Conservation (phyloP, 2,113 vertebrate genomes). For the Lethenteron camtschaticum region DNA sequence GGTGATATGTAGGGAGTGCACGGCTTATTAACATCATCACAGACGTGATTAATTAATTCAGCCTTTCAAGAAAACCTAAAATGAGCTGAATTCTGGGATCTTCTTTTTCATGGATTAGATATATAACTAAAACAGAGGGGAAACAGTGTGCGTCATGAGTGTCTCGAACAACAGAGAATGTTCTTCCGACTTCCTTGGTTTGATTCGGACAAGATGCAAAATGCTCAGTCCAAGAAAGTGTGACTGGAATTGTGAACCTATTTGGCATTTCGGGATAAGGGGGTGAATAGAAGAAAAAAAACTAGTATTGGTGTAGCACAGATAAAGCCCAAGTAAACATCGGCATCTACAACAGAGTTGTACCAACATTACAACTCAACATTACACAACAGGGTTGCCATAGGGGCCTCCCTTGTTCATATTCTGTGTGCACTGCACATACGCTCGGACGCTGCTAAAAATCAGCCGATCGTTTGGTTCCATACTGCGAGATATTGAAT, state of each 20-base stretch:
- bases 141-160: not conserved
- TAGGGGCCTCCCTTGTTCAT: constrained; percentile 9
- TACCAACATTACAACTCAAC: constrained; percentile 5
- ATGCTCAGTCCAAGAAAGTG: not conserved
- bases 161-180: not conserved
- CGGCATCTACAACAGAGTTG: not conserved
- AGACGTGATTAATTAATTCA: not conserved
- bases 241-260: not conserved
- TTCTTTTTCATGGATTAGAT: constrained; percentile 1
- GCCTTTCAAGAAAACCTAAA: not conserved
- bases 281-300: not conserved
- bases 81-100: not conserved
- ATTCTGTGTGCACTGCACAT: constrained; percentile 10
- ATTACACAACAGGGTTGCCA: not conserved
- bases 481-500: constrained; percentile 9
- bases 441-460: constrained; percentile 10
- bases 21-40: not conserved
- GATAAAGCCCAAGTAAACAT: not conserved
- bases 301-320: not conserved
- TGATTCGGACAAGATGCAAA: not conserved
- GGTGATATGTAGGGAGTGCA: not conserved
- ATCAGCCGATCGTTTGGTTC: constrained; percentile 10
- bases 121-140: not conserved
- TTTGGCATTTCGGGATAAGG: not conserved
- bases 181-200: constrained; percentile 1